Evolutionary conservation across 1,140 invertebrate species (phyloP), one percentile per base, ranked within the genome.

Genomic region (Psilanteris sp.): DNA sequence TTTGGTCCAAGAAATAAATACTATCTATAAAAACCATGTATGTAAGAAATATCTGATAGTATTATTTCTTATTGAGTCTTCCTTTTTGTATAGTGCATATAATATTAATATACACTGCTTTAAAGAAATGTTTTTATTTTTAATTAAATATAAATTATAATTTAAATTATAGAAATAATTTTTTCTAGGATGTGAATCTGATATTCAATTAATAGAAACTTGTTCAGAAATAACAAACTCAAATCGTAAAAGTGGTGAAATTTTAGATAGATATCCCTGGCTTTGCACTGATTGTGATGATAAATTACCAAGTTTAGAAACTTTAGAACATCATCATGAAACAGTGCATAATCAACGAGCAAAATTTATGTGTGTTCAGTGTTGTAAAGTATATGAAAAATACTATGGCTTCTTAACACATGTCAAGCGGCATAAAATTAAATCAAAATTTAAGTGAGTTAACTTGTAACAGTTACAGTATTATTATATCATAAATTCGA

Each of bases 331-430:
- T 22, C 91, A 92, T 81, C 89, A 90, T 64, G 78, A 87, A 73
- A 86, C 73, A 20, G 83, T 88, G 32, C 91, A 91, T 73, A 90
- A 89, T 79, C 89, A 90, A 71, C 82, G 85, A 27, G 83, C 89
- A 1, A 88, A 89, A 62, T 92, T 89, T 72, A 89, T 90, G 79
- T 92, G 91, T 77, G 88, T 89, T 11, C 87, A 91, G 68, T 92
- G 91, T 59, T 88, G 87, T 22, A 92, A 92, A 84, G 87, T 91
- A 8, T 91, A 91, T 66, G 87, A 89, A 39, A 90, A 91, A 72
- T 91, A 91, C 79, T 89, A 89, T 67, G 90, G 89, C 16, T 91
- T 91, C 68, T 78, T 91, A n/a, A 88, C 88, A 0, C 90, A 91
- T 67, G 89, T 91, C 0, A 89, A 89, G 68, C 81, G 88, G 24